phyloP scores from a whole-genome alignment of 2,113 vertebrate species.

The Oreotrochilus melanogaster region DNA sequence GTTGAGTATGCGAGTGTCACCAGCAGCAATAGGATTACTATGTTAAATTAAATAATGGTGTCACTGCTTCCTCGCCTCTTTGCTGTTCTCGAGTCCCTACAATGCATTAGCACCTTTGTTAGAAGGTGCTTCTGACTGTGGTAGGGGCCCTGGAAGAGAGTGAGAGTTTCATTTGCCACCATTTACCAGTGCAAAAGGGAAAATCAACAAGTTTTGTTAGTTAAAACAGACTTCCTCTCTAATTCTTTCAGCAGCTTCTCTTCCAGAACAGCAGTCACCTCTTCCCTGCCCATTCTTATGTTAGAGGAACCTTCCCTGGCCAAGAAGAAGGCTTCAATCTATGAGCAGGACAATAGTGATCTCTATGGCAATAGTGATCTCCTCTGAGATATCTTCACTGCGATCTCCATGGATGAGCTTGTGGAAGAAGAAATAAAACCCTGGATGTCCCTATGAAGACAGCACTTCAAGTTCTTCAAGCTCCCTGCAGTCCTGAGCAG shows the following conservation, averaged over 20 bases:
- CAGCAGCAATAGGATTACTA: neutral
- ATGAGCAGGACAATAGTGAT: neutral
- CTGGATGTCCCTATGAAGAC: neutral
- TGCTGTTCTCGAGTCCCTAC: neutral
- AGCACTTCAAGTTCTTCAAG: neutral
- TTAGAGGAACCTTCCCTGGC: neutral
- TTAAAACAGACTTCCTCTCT: neutral
- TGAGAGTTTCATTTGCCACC: neutral
- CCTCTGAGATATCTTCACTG: neutral
- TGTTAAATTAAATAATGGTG: neutral
- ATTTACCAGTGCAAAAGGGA: neutral
- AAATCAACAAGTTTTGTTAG: neutral
- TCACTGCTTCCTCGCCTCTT: neutral
- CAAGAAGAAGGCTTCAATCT: neutral
- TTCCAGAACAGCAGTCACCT: neutral
- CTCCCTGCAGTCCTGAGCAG: neutral
- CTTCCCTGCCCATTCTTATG: neutral
- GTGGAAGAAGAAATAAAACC: neutral
- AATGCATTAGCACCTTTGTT: neutral
- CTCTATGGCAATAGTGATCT: neutral
- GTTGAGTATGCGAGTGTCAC: neutral
- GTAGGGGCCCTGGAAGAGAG: neutral
- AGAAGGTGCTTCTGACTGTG: neutral
- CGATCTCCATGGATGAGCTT: rapidly evolving
- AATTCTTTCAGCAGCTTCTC: neutral